phyloP scores from a whole-genome alignment of 2,888 invertebrate species.

The Fragum whitleyi region DNA sequence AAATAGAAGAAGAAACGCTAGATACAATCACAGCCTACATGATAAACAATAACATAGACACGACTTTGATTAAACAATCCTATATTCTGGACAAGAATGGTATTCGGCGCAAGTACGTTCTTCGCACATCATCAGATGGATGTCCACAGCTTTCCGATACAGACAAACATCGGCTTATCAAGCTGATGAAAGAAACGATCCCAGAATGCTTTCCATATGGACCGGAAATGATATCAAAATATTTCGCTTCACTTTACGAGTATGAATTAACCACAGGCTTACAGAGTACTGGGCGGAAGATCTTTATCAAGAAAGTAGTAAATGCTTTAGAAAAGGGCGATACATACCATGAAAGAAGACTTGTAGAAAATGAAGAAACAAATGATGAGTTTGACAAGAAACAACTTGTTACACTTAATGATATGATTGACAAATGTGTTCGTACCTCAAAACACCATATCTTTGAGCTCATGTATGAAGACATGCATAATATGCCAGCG shows the following conservation, averaged over 20 bases:
- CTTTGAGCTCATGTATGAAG: constrained; percentile 3
- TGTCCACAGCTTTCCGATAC: neutral
- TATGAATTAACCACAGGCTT: constrained; percentile 41
- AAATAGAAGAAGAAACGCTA: constrained; percentile 71
- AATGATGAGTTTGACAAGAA: constrained; percentile 16
- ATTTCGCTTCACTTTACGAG: constrained; percentile 47
- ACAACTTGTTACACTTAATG: constrained; percentile 6
- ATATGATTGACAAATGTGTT: neutral
- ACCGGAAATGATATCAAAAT: constrained; percentile 37
- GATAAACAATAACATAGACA: constrained; percentile 54
- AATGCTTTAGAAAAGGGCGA: neutral
- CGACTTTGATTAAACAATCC: constrained; percentile 70
- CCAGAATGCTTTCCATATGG: constrained; percentile 41
- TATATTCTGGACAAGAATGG: constrained; percentile 77
- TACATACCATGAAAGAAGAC: neutral
- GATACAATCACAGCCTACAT: constrained; percentile 69
- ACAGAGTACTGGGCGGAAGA: constrained; percentile 18
- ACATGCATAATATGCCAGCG: neutral
- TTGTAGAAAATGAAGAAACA: neutral
- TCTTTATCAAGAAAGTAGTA: neutral
- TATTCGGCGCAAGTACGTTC: constrained; percentile 72
- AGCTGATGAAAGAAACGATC: constrained; percentile 31
- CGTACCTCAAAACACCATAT: neutral
- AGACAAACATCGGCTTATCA: constrained; percentile 20
- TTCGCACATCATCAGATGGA: constrained; percentile 61